Conservation (phyloP, 2,888 invertebrate species). For the Cephus pygmeus region DNA sequence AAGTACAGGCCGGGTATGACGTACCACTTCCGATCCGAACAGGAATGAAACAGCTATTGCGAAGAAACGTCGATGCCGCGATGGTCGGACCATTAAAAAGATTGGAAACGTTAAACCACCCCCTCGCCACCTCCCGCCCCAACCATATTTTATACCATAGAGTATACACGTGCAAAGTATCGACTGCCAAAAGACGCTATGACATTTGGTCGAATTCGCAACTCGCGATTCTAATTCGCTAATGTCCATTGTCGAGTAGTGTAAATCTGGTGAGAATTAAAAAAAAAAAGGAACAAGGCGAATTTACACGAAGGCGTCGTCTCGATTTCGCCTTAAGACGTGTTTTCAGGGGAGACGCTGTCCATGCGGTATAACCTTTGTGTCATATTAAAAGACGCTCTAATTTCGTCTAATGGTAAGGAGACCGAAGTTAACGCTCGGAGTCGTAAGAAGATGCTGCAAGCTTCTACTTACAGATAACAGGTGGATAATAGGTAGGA, state of each 20-base stretch:
- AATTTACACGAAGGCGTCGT: background rate
- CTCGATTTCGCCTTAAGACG: background rate
- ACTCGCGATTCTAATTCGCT: background rate
- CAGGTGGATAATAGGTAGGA: background rate
- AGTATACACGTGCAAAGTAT: background rate
- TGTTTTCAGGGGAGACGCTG: background rate
- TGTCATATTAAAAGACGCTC: background rate
- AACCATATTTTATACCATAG: background rate
- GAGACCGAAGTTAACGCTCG: background rate
- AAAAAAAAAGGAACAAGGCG: background rate
- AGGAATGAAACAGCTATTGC: conserved; percentile 34
- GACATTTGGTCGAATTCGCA: background rate
- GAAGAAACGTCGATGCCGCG: conserved; percentile 11
- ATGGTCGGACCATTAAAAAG: background rate
- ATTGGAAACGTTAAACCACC: background rate
- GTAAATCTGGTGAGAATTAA: background rate
- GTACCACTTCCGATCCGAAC: conserved; percentile 52
- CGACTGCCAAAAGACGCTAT: background rate
- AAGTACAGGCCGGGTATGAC: conserved; percentile 55
- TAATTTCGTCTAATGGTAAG: background rate
- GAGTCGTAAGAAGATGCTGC: background rate
- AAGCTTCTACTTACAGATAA: background rate
- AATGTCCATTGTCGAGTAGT: background rate
- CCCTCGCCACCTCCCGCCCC: too few species aligned
- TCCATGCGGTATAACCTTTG: background rate